phyloP scores from a whole-genome alignment of 1,140 invertebrate genomes.

The Temnothorax nylanderi region DNA sequence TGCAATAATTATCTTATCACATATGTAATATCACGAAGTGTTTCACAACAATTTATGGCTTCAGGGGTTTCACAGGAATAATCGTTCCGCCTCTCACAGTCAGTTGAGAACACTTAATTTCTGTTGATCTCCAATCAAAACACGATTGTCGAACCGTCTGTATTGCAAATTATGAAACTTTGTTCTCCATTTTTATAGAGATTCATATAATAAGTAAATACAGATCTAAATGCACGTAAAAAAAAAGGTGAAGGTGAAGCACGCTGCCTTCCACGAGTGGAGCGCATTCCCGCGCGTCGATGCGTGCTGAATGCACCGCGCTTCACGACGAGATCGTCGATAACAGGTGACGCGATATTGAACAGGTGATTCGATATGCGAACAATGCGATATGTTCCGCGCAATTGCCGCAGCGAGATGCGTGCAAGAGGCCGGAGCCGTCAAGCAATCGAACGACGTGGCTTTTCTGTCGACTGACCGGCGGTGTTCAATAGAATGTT shows the following conservation, averaged over 20 bases:
- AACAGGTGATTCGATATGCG: conserved; percentile 59
- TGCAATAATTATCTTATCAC: neutral
- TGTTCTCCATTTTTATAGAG: neutral
- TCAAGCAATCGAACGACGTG: conserved; percentile 24
- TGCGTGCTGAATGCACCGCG: conserved; percentile 9
- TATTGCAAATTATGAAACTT: neutral
- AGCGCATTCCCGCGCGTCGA: conserved; percentile 6
- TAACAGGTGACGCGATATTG: conserved; percentile 74
- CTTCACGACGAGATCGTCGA: conserved; percentile 42
- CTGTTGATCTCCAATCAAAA: neutral
- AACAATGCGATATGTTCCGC: conserved; percentile 55
- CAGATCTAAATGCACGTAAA: conserved; percentile 29
- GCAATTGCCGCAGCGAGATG: conserved; percentile 44
- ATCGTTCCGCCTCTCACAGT: neutral
- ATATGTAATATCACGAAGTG: neutral
- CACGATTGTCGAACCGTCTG: neutral
- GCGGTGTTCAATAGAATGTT: conserved; percentile 44
- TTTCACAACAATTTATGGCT: neutral
- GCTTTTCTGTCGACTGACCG: conserved; percentile 32
- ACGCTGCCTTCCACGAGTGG: neutral
- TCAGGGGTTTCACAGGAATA: neutral
- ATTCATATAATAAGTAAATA: conserved; percentile 12
- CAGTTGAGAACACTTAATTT: neutral
- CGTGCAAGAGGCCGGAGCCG: conserved; percentile 24
- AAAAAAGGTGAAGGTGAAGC: conserved; percentile 38